These are phyloP conservation scores for Mormyrus lacerda DNA, from an alignment of 2,113 vertebrate genomes.

Conservation along the genomic window DNA sequence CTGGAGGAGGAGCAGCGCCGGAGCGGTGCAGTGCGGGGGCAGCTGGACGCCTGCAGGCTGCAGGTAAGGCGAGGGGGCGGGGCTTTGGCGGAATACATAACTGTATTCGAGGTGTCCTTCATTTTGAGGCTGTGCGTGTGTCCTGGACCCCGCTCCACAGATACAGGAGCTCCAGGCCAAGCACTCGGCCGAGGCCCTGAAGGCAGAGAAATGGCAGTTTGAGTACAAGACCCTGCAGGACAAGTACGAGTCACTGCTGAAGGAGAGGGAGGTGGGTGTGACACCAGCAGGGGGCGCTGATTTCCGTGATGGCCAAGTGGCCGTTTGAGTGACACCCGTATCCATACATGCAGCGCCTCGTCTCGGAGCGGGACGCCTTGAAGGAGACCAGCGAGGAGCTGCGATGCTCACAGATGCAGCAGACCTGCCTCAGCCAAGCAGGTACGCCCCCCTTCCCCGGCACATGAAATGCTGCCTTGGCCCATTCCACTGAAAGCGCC, in stretches of 20 bases:
- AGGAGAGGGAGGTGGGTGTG: constrained; percentile 78
- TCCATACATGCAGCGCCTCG: constrained; percentile 59
- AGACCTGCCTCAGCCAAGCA: constrained; percentile 61
- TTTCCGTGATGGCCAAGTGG: background rate
- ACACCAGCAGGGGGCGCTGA: background rate
- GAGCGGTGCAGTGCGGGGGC: constrained; percentile 63
- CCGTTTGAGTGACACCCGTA: background rate
- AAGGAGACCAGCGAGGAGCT: constrained; percentile 81
- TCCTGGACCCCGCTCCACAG: constrained; percentile 42
- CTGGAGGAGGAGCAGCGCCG: constrained; percentile 79
- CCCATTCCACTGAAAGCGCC: background rate
- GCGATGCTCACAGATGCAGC: constrained; percentile 75
- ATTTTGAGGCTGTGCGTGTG: background rate
- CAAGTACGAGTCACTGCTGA: constrained; percentile 68
- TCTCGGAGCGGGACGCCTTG: constrained; percentile 73
- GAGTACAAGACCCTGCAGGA: constrained; percentile 77
- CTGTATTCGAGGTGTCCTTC: background rate
- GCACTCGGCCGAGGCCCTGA: constrained; percentile 72
- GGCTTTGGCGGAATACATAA: background rate
- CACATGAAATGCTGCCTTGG: too few species aligned
- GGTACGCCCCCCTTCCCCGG: constrained; percentile 50
- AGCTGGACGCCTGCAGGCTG: constrained; percentile 74
- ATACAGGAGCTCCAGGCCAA: constrained; percentile 72
- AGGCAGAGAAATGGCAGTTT: constrained; percentile 83
- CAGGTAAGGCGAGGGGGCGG: constrained; percentile 53